These are phyloP conservation scores for Leguminivora glycinivorella DNA, from an alignment of 1,140 invertebrate genomes.

Conservation along the genomic window DNA sequence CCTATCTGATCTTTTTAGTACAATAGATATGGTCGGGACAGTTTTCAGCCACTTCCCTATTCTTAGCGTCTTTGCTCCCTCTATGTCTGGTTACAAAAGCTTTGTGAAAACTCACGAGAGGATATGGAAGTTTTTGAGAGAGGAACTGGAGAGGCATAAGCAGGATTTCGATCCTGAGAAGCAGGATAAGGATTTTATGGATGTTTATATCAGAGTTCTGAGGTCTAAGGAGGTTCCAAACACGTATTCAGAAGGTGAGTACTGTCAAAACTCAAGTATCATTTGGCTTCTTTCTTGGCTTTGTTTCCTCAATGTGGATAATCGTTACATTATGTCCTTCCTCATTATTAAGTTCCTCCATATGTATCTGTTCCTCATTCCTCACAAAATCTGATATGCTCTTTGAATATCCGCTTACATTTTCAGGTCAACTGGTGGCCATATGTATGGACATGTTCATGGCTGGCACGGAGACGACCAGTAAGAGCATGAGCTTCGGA, in stretches of 20 bases:
- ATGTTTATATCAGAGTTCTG: conserved; percentile 87
- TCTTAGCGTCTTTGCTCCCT: conserved; percentile 85
- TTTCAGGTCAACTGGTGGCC: conserved; percentile 82
- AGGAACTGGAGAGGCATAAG: conserved; percentile 88
- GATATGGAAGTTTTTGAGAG: conserved; percentile 85
- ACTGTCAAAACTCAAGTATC: too few species aligned
- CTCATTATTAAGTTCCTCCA: too few species aligned
- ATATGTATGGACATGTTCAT: conserved; percentile 91
- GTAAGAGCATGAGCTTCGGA: conserved; percentile 87
- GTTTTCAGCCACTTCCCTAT: conserved; percentile 89
- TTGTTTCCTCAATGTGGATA: too few species aligned
- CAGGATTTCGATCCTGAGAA: conserved; percentile 80
- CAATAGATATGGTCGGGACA: conserved; percentile 88
- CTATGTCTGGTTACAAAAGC: conserved; percentile 86
- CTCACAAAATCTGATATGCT: background rate
- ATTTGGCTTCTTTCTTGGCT: too few species aligned
- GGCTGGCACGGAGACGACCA: conserved; percentile 91
- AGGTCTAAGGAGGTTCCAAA: conserved; percentile 77
- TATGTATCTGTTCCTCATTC: too few species aligned
- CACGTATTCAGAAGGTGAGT: conserved; percentile 79
- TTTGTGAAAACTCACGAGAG: conserved; percentile 85
- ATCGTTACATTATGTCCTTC: too few species aligned
- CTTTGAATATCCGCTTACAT: background rate
- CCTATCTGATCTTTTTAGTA: conserved; percentile 84
- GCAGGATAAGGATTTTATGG: conserved; percentile 90